These are phyloP conservation scores for Sitta europaea DNA, from an alignment of 2,113 vertebrate species.

Conservation along the genomic window DNA sequence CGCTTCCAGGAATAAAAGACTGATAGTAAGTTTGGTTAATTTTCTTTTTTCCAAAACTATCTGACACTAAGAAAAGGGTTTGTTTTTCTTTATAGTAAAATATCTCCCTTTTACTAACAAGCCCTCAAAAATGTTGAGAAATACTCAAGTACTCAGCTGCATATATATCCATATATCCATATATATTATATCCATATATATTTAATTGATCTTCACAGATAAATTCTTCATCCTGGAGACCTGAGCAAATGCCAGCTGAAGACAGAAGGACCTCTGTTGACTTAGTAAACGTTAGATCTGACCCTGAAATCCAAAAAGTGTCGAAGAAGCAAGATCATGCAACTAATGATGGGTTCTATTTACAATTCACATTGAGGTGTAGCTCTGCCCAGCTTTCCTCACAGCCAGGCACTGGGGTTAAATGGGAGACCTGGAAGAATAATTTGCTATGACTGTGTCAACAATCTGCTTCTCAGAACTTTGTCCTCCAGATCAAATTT, in stretches of 20 bases:
- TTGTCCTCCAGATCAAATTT: not conserved
- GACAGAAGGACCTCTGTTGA: slow-evolving; percentile 26
- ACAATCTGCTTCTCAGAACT: not conserved
- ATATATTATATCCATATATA: no score
- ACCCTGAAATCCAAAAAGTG: not conserved
- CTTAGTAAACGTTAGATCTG: not conserved
- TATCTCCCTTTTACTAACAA: not conserved
- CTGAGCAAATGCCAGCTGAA: slow-evolving; percentile 9
- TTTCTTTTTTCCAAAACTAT: not conserved
- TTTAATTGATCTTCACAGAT: slow-evolving; percentile 11
- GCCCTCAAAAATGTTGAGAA: not conserved
- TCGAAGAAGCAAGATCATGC: not conserved
- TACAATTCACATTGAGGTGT: not conserved
- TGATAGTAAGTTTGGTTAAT: not conserved
- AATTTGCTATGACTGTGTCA: not conserved
- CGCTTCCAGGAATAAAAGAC: slow-evolving; percentile 36
- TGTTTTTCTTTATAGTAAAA: not conserved
- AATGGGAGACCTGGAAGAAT: not conserved
- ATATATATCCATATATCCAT: not conserved
- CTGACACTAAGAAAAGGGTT: not conserved
- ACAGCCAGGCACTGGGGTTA: not conserved
- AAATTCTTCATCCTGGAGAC: not conserved
- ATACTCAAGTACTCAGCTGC: not conserved
- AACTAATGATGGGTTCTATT: slow-evolving; percentile 6
- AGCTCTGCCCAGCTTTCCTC: not conserved